Percentiles rank a stretch among this genome's conserved stretches.
Conservation (phyloP, 2,797 vertebrate genomes). For the Enteromius mattozi region DNA sequence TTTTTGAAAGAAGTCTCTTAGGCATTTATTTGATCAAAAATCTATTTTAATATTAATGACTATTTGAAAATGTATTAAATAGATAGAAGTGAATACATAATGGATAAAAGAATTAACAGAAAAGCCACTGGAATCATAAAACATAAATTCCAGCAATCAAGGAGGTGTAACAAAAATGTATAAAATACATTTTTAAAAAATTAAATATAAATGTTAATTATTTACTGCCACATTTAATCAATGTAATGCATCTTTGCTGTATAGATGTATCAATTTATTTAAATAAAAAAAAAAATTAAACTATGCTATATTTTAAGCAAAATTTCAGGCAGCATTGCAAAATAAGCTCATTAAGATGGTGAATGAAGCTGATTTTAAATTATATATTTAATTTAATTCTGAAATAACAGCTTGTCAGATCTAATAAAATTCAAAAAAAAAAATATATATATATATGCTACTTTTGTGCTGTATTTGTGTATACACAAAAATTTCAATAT, state of each 20-base stretch:
- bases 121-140: not conserved
- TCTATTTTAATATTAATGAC: not conserved
- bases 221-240: not conserved
- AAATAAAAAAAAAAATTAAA: too few relatives aligned
- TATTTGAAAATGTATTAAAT: not conserved
- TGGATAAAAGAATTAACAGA: not conserved
- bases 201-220: not conserved
- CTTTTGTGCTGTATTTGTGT: not conserved
- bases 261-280: not conserved
- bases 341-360: not conserved
- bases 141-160: not conserved
- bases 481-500: not conserved
- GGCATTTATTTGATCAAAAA: not conserved
- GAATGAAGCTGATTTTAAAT: not conserved
- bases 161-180: not conserved
- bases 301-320: too few relatives aligned
- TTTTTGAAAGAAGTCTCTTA: not conserved
- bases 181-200: not conserved
- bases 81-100: too few relatives aligned
- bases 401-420: not conserved
- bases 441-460: too few relatives aligned
- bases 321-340: not conserved
- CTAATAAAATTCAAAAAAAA: not conserved
- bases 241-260: not conserved
- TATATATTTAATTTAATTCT: not conserved